Conservation (phyloP, 2,113 vertebrate genomes). For the Saccopteryx leptura region DNA sequence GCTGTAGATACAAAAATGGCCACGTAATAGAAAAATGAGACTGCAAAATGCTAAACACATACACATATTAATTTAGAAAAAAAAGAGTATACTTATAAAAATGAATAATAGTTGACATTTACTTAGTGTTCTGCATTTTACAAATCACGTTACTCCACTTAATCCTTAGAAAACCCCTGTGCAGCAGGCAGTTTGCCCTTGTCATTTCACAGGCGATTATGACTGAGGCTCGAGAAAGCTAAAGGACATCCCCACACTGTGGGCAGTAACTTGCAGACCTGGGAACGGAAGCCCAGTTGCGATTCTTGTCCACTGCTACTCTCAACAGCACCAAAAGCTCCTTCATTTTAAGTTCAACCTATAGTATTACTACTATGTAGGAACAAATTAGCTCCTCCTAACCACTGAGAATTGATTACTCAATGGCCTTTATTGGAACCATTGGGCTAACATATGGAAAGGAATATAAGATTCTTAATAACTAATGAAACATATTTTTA, state of each 20-base stretch:
- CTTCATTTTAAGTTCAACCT: slow-evolving; percentile 43
- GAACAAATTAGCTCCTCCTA: slow-evolving; percentile 33
- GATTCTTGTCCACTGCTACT: background rate
- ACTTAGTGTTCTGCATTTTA: slow-evolving; percentile 47
- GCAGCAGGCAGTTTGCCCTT: background rate
- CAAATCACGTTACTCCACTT: slow-evolving; percentile 16
- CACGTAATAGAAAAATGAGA: slow-evolving; percentile 48
- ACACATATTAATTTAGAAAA: slow-evolving; percentile 58
- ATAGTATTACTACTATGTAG: background rate
- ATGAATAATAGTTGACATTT: slow-evolving; percentile 15
- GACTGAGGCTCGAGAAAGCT: background rate
- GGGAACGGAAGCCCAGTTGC: background rate
- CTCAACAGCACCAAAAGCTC: background rate
- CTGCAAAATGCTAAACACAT: slow-evolving; percentile 41
- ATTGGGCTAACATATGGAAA: background rate
- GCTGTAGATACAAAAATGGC: slow-evolving; percentile 39
- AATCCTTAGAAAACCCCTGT: slow-evolving; percentile 32
- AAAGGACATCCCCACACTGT: background rate
- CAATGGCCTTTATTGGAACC: background rate
- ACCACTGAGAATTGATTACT: background rate
- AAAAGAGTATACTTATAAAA: slow-evolving; percentile 5
- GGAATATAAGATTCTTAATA: background rate
- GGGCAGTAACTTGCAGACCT: background rate
- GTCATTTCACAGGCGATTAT: slow-evolving; percentile 43
- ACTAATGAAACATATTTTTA: slow-evolving; percentile 1